A percentile compares a stretch with the other conserved stretches of the same genome.
phyloP scores from a whole-genome alignment of 2,797 vertebrate genomes.

The Anisognathus igniventris region DNA sequence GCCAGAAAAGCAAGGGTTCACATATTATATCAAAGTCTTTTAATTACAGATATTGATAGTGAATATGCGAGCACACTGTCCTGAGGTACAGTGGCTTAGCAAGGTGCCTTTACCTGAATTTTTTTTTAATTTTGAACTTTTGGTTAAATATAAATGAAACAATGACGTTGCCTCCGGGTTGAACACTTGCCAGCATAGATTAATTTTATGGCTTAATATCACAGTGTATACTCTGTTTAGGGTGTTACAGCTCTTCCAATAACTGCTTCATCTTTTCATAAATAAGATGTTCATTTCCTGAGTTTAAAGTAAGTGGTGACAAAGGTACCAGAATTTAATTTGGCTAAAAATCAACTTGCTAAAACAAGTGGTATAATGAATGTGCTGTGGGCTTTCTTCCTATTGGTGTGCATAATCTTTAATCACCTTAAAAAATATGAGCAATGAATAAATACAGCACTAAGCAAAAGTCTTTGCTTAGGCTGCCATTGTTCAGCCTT shows the following conservation, averaged over 20 bases:
- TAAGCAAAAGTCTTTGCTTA: neutral
- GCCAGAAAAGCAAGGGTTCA: neutral
- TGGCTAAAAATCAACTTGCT: neutral
- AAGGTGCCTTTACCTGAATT: neutral
- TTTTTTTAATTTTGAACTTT: neutral
- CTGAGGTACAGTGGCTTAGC: accelerated
- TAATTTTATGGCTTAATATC: conserved; percentile 21
- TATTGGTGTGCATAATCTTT: neutral
- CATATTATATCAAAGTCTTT: neutral
- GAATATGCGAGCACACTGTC: neutral
- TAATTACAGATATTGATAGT: too few relatives aligned
- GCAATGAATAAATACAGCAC: neutral
- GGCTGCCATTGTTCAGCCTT: neutral
- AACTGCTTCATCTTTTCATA: conserved; percentile 13
- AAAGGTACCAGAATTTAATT: conserved; percentile 12
- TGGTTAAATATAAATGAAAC: neutral
- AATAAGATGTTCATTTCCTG: conserved; percentile 18
- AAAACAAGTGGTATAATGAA: neutral
- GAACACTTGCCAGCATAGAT: neutral
- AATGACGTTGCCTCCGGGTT: neutral
- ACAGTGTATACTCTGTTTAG: neutral
- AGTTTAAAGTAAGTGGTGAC: neutral
- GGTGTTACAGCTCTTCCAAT: neutral
- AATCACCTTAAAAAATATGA: neutral
- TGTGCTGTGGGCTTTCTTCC: neutral